Percentiles rank a stretch among this genome's conserved stretches.
phyloP scores from a whole-genome alignment of 2,888 invertebrate species.

The Aphelenchoides bicaudatus region DNA sequence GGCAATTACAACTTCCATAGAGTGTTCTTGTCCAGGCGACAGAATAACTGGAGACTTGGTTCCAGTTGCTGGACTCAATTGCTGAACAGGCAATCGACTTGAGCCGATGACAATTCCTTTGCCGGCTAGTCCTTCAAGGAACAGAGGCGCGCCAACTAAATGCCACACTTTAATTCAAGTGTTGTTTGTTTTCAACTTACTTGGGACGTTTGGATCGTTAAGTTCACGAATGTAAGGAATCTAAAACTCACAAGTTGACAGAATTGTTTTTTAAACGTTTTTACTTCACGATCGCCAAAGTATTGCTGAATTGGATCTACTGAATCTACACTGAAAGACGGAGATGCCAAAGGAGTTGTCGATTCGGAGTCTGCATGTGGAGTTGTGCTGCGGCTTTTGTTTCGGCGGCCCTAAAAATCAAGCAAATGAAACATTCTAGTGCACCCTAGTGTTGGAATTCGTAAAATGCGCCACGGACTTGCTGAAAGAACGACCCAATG shows the following conservation, averaged over 20 bases:
- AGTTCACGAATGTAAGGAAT: constrained; percentile 29
- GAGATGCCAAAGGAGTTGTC: constrained; percentile 38
- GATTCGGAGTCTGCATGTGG: constrained; percentile 33
- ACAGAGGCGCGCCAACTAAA: constrained; percentile 54
- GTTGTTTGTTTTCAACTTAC: too few species aligned
- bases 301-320: constrained; percentile 28
- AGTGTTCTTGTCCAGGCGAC: constrained; percentile 52
- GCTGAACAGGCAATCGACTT: constrained; percentile 5
- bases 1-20: constrained; percentile 53
- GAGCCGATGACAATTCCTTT: constrained; percentile 23
- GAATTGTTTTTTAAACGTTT: too few species aligned
- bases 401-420: constrained; percentile 6
- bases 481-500: not conserved
- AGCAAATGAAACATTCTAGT: too few species aligned
- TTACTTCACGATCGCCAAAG: constrained; percentile 30
- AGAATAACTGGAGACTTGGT: constrained; percentile 26
- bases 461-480: too few species aligned
- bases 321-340: constrained; percentile 38
- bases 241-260: too few species aligned
- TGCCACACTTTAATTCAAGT: too few species aligned
- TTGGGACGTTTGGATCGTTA: constrained; percentile 51
- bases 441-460: too few species aligned
- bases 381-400: constrained; percentile 35
- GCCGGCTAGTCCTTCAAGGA: constrained; percentile 49
- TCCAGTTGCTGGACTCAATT: constrained; percentile 16